Percentiles rank a stretch among this genome's conserved stretches.
phyloP scores from a whole-genome alignment of 2,797 vertebrate genomes.

The Lithobates sylvaticus region DNA sequence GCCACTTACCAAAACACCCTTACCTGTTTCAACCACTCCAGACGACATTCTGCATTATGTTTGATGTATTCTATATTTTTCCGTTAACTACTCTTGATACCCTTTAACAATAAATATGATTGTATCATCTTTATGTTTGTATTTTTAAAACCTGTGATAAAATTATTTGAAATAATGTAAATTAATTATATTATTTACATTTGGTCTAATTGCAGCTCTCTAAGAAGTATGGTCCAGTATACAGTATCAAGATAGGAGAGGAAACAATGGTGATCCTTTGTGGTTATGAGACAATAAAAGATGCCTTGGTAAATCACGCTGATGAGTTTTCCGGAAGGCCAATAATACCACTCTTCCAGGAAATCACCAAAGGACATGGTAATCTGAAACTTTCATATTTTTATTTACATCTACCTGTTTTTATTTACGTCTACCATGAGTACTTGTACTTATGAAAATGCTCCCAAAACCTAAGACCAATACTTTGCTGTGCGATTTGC shows the following conservation, averaged over 20 bases:
- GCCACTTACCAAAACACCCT: too few species aligned
- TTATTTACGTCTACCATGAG: too few species aligned
- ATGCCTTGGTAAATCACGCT: slow-evolving; percentile 35
- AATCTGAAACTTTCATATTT: not conserved
- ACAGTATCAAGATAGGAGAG: slow-evolving; percentile 10
- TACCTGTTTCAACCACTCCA: too few species aligned
- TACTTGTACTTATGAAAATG: too few species aligned
- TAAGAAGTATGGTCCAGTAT: slow-evolving; percentile 30
- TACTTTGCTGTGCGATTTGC: too few species aligned
- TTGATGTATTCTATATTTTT: too few species aligned
- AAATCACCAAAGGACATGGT: slow-evolving; percentile 9
- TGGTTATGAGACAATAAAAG: slow-evolving; percentile 32
- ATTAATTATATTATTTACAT: not conserved
- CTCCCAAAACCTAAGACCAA: too few species aligned
- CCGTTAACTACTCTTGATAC: too few species aligned
- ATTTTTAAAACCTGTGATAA: too few species aligned
- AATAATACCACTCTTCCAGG: slow-evolving; percentile 5
- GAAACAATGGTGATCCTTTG: slow-evolving; percentile 24
- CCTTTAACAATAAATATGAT: too few species aligned
- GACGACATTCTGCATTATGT: too few species aligned
- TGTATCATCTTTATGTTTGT: too few species aligned
- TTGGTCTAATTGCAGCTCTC: slow-evolving; percentile 1
- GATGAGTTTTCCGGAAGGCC: slow-evolving; percentile 34
- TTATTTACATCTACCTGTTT: not conserved
- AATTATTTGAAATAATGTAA: not conserved